Base-by-base conservation (phyloP, 2,888 invertebrate species). In the Odontocolon sp. region DNA sequence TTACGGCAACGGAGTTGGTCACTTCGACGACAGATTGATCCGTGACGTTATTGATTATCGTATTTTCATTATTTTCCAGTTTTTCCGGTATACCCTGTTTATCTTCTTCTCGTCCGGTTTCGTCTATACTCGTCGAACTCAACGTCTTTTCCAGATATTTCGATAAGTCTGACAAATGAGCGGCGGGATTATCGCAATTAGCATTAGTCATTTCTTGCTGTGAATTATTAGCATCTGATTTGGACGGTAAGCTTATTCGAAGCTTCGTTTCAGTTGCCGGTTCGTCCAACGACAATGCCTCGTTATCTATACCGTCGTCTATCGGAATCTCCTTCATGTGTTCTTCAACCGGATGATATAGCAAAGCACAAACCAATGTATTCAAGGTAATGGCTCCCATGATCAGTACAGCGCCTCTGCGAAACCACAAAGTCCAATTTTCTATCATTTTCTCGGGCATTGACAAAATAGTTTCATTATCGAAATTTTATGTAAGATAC, bases 311-410 rank as follows among this genome's bases (percentile, higher is more conserved):
- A 75, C 78, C 91, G 87, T 33, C 92, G 87, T 72, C 91, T 18
- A 85, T 89, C 83, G 81, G 91, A 84, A 69, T 90, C 52, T 93
- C 92, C 80, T 95, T 94, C 94, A 96, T 94, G 86, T 97, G 96
- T 78, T 94, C 93, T 78, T 95, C 95, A 0, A 96, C 96, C 0
- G 96, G 96, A 82, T 96, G 95, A 88, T 96, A 97, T 57, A 96
- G 93, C 2, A 96, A 87, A 0, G 95, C 96, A 0, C 96, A 96
- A 4, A 96, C 94, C 92, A 95, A 94, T 0, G 96, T 95, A 87
- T 96, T 96, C 40, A 97, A 90, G 82, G 96, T 95, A 11, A 96
- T 91, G 3, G 94, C 96, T 21, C 96, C 96, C 91, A 97, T 93
- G 28, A 97, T 94, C 6, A 97, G 90, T 0, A 96, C 95, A 0